phyloP scores from a whole-genome alignment of 2,888 invertebrate species.

The Heterodera filipjevi region DNA sequence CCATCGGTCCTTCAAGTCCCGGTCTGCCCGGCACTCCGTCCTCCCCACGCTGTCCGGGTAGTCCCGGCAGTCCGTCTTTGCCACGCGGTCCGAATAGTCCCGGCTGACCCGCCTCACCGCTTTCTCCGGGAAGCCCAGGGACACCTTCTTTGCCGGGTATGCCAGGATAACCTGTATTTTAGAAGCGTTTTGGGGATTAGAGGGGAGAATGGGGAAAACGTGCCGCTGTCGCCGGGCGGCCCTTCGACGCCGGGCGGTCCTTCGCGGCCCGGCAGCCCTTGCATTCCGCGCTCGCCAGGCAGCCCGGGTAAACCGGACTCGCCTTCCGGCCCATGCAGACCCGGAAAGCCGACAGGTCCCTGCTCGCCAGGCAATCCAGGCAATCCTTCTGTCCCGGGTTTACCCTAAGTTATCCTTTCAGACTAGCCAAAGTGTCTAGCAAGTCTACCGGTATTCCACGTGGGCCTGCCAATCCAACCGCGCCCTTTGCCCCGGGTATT shows the following conservation, averaged over 20 bases:
- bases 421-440: slow-evolving; percentile 6
- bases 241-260: slow-evolving; percentile 36
- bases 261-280: slow-evolving; percentile 54
- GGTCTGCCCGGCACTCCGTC: slow-evolving; percentile 45
- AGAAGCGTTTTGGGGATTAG: no score
- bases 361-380: slow-evolving; percentile 56
- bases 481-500: slow-evolving; percentile 42
- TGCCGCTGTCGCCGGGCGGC: slow-evolving; percentile 35
- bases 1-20: slow-evolving; percentile 46
- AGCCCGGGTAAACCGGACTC: slow-evolving; percentile 54
- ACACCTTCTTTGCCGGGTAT: slow-evolving; percentile 70
- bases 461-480: slow-evolving; percentile 54
- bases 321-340: slow-evolving; percentile 56
- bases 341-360: slow-evolving; percentile 55
- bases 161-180: slow-evolving; percentile 69
- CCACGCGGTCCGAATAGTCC: slow-evolving; percentile 54
- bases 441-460: slow-evolving; percentile 44
- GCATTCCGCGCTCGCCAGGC: slow-evolving; percentile 53
- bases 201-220: background rate
- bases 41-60: slow-evolving; percentile 52
- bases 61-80: slow-evolving; percentile 43
- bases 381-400: slow-evolving; percentile 47
- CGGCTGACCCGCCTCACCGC: slow-evolving; percentile 47
- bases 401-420: slow-evolving; percentile 46
- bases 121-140: slow-evolving; percentile 29